A percentile compares a stretch with the other conserved stretches of the same genome.
Evolutionary conservation across 1,140 invertebrate species (phyloP).

Genomic region (Pogonus chalceus): DNA sequence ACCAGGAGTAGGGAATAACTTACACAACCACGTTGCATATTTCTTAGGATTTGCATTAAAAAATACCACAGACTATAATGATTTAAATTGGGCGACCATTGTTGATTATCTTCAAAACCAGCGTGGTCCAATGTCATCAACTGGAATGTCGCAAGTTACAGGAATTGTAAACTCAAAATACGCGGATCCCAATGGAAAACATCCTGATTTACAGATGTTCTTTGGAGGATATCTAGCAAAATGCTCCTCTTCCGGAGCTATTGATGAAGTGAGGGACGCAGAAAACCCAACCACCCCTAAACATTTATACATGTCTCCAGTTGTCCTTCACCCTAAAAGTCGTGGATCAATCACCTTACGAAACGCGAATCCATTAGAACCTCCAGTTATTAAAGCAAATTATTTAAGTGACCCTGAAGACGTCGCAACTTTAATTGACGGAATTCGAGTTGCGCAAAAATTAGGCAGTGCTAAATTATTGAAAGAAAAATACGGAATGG

Average conservation of each 20-base stretch:
- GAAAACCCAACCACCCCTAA: constrained; percentile 35
- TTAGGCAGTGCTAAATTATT: constrained; percentile 57
- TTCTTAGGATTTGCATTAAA: constrained; percentile 38
- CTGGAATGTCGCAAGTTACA: constrained; percentile 44
- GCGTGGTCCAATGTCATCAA: constrained; percentile 49
- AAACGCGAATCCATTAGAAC: constrained; percentile 63
- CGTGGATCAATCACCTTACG: constrained; percentile 62
- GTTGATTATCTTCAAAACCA: constrained; percentile 50
- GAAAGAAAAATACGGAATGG: constrained; percentile 58
- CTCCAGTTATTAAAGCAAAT: constrained; percentile 76
- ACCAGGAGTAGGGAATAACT: constrained; percentile 65
- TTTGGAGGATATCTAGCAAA: constrained; percentile 54
- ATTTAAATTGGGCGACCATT: constrained; percentile 49
- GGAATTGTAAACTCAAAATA: constrained; percentile 49
- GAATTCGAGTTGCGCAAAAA: constrained; percentile 47
- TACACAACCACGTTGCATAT: constrained; percentile 62
- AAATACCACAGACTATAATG: constrained; percentile 43
- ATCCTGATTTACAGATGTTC: constrained; percentile 58
- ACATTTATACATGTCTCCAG: constrained; percentile 52
- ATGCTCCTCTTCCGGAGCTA: constrained; percentile 44
- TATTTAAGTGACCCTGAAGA: constrained; percentile 71
- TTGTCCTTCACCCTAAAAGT: constrained; percentile 69
- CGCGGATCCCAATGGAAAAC: constrained; percentile 38
- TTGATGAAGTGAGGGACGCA: constrained; percentile 34
- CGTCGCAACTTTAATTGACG: constrained; percentile 60